Evolutionary conservation across 2,888 invertebrate species (phyloP), one percentile per base, ranked within the genome.

Genomic region (Anoplius nigerrimus): DNA sequence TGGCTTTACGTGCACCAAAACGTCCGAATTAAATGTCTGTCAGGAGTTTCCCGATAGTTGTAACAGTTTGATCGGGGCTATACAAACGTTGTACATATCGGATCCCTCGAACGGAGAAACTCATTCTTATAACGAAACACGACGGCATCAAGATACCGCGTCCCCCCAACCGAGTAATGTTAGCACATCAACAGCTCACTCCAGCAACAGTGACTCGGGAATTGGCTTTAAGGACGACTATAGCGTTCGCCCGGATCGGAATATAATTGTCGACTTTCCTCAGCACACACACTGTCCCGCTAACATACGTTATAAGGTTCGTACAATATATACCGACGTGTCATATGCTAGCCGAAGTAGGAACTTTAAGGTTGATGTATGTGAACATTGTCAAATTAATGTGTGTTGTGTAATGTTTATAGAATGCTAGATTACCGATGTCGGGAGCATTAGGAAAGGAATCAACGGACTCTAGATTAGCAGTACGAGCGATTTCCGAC

Each of bases 191-290:
- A 94, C 94, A 0, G 94, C 94, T 0, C 95, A 95, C 20, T 97
- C 97, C 0, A 97, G 97, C 80, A 98, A 97, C 87, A 97, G 97
- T 65, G 98, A 98, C 87, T 98, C 97, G 0, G 98, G 98, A 0
- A 97, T 98, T 70, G 98, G 98, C 0, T 97, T 97, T 82, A 93
- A 96, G 74, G 97, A 97, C 81, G 97, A 97, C 81, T 94, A 94
- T 81, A 93, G 94, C 11, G 95, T 95, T 82, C 93, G 95, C 60
- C 95, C 95, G 0, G 96, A 95, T 86, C 90, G 95, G 67, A 95
- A 95, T 80, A 87, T 95, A 42, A 93, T 94, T 0, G 94, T 95
- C 0, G 95, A 95, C 84, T 95, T 95, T 84, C 92, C 93, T 0
- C 90, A 90, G 56, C 70, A 71, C 27, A 75, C 76, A 22, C 72